Base-by-base conservation (phyloP, 2,797 vertebrate species). In the Setipinna tenuifilis region DNA sequence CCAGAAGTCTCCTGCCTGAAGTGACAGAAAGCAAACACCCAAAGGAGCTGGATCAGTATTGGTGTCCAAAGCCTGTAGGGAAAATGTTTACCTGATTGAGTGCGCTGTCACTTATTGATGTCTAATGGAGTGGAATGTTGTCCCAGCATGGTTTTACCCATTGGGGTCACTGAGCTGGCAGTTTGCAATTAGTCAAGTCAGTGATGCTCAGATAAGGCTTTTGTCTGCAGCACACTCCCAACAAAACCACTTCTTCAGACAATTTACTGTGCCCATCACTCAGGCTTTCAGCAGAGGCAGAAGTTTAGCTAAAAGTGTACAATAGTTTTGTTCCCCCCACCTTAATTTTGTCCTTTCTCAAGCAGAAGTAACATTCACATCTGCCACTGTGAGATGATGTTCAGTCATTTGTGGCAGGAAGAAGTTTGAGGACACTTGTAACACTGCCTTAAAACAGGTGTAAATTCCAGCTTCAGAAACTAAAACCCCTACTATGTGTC, bases 171-270 rank as follows among this genome's bases (percentile, higher is more conserved):
- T 12, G 1, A 12, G 62, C 62, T 11, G 25, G 1, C 62, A 68
- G 62, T 68, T 68, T 68, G 23, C 62, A 68, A 68, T 68, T 68
- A 68, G 62, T n/a, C 62, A 28, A 68, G n/a, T 28, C 62, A 68
- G 31, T 68, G 62, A 41, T 21, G 31, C 16, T 28, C 19, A 28
- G 14, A 75, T 75, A 75, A 75, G 68, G 16, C 68, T 6, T 19
- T 75, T 75, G 68, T 75, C n/a, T n/a, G n/a, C 14, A 75, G 31
- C 68, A 41, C 16, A 12, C 62, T 68, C 25, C 62, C 62, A n/a
- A 62, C n/a, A 62, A 62, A 62, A 3, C 61, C 10, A 21, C 10
- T 10, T 25, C 58, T 23, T 12, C 28, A 68, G 68, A 41, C 31
- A 19, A 41, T 17, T 41, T 21, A 28, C 16, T 28, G 25, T 31